A percentile compares a stretch with the other conserved stretches of the same genome.
These are phyloP conservation scores for Acrobasis repandana DNA, from an alignment of 2,888 invertebrate genomes.

Conservation along the genomic window DNA sequence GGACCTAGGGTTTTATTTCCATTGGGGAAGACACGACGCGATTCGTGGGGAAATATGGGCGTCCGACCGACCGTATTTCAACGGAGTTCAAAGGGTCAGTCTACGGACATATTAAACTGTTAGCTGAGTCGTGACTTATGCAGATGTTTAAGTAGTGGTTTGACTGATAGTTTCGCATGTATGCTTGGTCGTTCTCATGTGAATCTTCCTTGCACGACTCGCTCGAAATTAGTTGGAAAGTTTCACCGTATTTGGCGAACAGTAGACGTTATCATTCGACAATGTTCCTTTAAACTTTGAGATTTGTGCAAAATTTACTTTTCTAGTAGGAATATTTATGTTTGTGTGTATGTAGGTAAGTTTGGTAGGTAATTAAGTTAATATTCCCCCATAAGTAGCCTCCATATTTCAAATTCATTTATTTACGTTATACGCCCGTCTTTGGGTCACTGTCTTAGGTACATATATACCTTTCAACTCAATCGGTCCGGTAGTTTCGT, in stretches of 20 bases:
- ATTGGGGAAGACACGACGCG: conserved; percentile 80
- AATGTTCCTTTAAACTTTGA: conserved; percentile 3
- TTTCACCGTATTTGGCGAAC: conserved; percentile 37
- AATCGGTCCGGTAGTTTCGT: too few species aligned
- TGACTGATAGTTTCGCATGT: conserved; percentile 79
- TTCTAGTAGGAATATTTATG: neutral
- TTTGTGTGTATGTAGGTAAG: too few species aligned
- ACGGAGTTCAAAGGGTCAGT: conserved; percentile 70
- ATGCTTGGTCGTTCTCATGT: conserved; percentile 74
- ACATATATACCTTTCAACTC: too few species aligned
- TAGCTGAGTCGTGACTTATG: conserved; percentile 80
- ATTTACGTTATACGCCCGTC: too few species aligned
- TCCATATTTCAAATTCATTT: too few species aligned
- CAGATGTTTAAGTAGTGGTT: conserved; percentile 78
- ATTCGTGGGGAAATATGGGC: conserved; percentile 80
- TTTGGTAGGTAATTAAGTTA: too few species aligned
- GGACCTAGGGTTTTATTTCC: conserved; percentile 82
- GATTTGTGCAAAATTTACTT: neutral
- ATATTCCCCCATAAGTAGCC: too few species aligned
- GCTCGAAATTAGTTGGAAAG: conserved; percentile 72
- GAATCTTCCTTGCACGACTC: conserved; percentile 74
- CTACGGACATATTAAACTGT: conserved; percentile 81
- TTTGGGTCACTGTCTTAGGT: too few species aligned
- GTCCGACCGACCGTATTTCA: conserved; percentile 81
- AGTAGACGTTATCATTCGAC: conserved; percentile 8